phyloP scores from a whole-genome alignment of 2,888 invertebrate genomes.

The Willowsia nigromaculata region DNA sequence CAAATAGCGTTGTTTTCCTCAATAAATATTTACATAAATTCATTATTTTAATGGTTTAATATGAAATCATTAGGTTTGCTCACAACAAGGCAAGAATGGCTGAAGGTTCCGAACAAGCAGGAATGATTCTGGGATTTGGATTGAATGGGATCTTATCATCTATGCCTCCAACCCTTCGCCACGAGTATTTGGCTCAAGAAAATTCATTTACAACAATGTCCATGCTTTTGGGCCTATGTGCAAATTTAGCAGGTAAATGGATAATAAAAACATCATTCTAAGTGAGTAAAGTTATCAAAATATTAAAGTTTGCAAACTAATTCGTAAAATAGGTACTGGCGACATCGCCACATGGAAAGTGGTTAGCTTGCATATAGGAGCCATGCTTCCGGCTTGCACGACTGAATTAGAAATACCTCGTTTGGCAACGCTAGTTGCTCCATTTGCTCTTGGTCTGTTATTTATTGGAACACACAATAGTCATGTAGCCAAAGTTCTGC shows the following conservation, averaged over 20 bases:
- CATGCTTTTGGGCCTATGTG: slow-evolving; percentile 77
- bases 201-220: slow-evolving; percentile 78
- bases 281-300: not conserved
- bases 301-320: not conserved
- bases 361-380: slow-evolving; percentile 78
- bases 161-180: slow-evolving; percentile 78
- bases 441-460: slow-evolving; percentile 75
- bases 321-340: slow-evolving; percentile 73
- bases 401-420: slow-evolving; percentile 78
- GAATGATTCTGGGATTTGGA: slow-evolving; percentile 78
- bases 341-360: slow-evolving; percentile 78
- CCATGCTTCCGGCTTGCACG: slow-evolving; percentile 78
- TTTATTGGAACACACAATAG: slow-evolving; percentile 77
- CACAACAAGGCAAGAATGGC: slow-evolving; percentile 77
- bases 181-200: slow-evolving; percentile 78
- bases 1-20: too few relatives aligned
- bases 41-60: too few relatives aligned
- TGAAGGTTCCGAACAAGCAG: slow-evolving; percentile 78
- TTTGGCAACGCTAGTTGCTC: slow-evolving; percentile 77
- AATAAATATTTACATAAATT: too few relatives aligned
- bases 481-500: slow-evolving; percentile 77
- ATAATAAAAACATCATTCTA: too few relatives aligned
- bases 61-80: slow-evolving; percentile 76
- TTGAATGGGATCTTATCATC: slow-evolving; percentile 76
- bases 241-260: slow-evolving; percentile 76